Evolutionary conservation across 2,888 invertebrate species (phyloP).

Genomic region (Coenonympha arcania): DNA sequence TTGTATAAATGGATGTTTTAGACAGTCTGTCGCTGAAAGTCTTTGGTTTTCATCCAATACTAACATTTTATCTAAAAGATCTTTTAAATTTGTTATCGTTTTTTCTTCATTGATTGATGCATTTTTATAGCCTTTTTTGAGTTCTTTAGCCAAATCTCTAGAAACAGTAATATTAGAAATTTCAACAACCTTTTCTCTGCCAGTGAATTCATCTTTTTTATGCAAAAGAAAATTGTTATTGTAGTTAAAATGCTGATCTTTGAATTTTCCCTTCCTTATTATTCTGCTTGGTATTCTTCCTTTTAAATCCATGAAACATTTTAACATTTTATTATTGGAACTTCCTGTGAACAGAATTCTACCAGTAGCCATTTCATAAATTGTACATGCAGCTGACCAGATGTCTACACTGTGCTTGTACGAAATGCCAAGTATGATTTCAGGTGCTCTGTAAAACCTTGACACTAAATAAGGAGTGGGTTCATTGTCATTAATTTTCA

Average conservation of each 20-base stretch:
- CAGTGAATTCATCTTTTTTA: constrained; percentile 97
- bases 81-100: constrained; percentile 92
- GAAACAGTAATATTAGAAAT: constrained; percentile 87
- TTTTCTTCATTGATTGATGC: constrained; percentile 87
- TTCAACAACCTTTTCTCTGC: constrained; percentile 95
- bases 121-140: constrained; percentile 85
- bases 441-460: constrained; percentile 97
- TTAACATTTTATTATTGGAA: constrained; percentile 99
- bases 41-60: constrained; percentile 92
- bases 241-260: constrained; percentile 96
- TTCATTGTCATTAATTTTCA: constrained; percentile 93
- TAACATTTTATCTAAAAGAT: constrained; percentile 92
- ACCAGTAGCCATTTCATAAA: constrained; percentile 98
- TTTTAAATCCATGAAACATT: constrained; percentile 98
- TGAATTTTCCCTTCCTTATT: constrained; percentile 93
- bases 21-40: constrained; percentile 88
- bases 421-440: constrained; percentile 96
- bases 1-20: constrained; percentile 92
- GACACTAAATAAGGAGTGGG: constrained; percentile 98
- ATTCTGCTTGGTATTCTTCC: constrained; percentile 97
- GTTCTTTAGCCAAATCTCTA: constrained; percentile 90
- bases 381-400: constrained; percentile 99
- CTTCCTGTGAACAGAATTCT: constrained; percentile 98
- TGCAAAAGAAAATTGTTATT: constrained; percentile 97
- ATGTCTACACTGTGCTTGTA: constrained; percentile 97